Evolutionary conservation across 2,888 invertebrate species (phyloP), one percentile per base, ranked within the genome.

Genomic region (Cacoxenus indagator): DNA sequence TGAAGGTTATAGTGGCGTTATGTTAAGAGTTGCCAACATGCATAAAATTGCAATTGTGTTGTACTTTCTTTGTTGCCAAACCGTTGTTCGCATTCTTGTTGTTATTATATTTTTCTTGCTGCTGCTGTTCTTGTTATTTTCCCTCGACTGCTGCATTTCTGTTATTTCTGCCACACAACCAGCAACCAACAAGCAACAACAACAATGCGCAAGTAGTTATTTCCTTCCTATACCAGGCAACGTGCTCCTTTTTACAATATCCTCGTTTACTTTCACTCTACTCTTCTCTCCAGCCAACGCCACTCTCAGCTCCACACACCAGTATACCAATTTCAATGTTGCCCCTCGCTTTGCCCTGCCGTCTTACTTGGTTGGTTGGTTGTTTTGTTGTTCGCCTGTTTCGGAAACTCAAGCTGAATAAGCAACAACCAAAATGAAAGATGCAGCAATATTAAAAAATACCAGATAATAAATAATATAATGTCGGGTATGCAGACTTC

Each of bases 11-110:
- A 75, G 76, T 65, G 55, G 65, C 57, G 72, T 64, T 68, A 67
- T 73, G 72, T 75, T 74, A 75, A 75, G 67, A 73, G 71, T 73
- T 75, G 75, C 65, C 71, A 75, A 71, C 73, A 75, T 76, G 73
- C 74, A 76, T 75, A 76, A 76, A 75, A 75, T 71, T 75, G 75
- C 75, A 70, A 73, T 75, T 73, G 75, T 73, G 61, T 62, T 62
- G 45, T 45, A 45, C 43, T 43, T 62, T 45, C 43, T 62, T 62
- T 62, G 43, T 62, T 62, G 61, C 43, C 61, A 22, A 4, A 14
- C 26, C 55, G 55, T 26, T 26, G 55, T 27, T 26, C 54, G 5
- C 62, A 43, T 43, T 54, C 37, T 11, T 55, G 24, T n/a, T 14
- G 59, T 31, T 61, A 27, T 54, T 57, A 11, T n/a, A n/a, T 11